Evolutionary conservation across 2,888 invertebrate genomes (phyloP), one percentile per base, ranked within the genome.

Genomic region (Eilema griseolum): DNA sequence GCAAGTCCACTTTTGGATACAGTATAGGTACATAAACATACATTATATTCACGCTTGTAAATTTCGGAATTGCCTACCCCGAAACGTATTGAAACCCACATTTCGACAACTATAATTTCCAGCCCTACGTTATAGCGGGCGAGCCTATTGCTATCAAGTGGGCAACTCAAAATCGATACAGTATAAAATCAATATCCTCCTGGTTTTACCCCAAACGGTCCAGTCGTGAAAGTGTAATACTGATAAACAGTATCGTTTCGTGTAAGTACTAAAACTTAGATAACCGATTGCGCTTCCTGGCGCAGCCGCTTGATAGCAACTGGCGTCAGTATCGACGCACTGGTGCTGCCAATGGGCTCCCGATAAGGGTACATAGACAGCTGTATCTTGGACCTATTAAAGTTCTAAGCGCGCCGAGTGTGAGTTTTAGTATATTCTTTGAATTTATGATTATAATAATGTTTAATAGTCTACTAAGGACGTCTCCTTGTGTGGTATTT

Each of bases 241-340:
- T n/a, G n/a, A 52, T 60, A 28, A 33, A 37, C 24, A 37, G 24
- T 24, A 62, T 28, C 4, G 37, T 62, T 37, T 62, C 37, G 52
- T 10, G 7, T 52, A 37, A 33, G 61, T 62, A 33, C 37, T 37
- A 62, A 62, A 37, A 62, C 23, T 62, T 16, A 62, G 62, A 62
- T 62, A 62, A 24, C 24, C 16, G 20, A 24, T 24, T 20, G 24
- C 1, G 37, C 10, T 24, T 62, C 24, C 37, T 62, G 24, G 20
- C 7, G 2, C 37, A 14, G 14, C 23, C 14, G 23, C 3, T 8
- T 41, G 37, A 41, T 62, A 41, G 24, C 24, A 11, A 37, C 23
- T 16, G 61, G 37, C 61, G 37, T 37, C 61, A 37, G 14, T 31
- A 61, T 61, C 33, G n/a, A 33, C 24, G 24, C 16, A 24, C 37